These are phyloP conservation scores for Exaiptasia diaphana DNA, from an alignment of 64 coral and sea anemone genomes.

Conservation along the genomic window DNA sequence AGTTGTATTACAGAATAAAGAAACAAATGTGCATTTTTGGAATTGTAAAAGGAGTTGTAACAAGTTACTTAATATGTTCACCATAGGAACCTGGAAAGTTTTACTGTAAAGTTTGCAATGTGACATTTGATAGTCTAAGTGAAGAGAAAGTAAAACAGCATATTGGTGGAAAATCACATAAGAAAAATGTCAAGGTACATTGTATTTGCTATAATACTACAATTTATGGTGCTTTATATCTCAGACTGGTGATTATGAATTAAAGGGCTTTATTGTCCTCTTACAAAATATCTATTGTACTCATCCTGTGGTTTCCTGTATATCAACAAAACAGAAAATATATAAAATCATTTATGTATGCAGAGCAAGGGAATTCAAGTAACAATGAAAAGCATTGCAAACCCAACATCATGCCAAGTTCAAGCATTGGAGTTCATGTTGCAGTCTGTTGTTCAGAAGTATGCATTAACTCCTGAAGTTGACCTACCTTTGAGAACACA, in stretches of 20 bases:
- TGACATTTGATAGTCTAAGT: background rate
- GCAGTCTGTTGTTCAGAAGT: constrained; percentile 31
- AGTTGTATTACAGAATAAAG: background rate
- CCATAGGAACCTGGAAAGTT: constrained; percentile 11
- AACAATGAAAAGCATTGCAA: background rate
- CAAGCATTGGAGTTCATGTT: constrained; percentile 50
- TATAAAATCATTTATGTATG: too few relatives aligned
- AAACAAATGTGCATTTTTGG: background rate
- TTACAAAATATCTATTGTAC: too few relatives aligned
- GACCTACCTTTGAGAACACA: constrained; percentile 42
- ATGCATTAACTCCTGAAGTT: constrained; percentile 53
- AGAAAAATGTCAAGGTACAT: constrained; percentile 32
- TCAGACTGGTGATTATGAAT: too few relatives aligned
- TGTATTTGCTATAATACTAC: too few relatives aligned
- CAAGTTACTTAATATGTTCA: constrained; percentile 15
- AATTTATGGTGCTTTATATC: too few relatives aligned
- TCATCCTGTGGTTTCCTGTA: too few relatives aligned
- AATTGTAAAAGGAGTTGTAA: background rate
- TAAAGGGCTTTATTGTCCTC: too few relatives aligned
- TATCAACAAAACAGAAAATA: too few relatives aligned
- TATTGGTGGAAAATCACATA: constrained; percentile 45
- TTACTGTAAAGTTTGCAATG: constrained; percentile 68
- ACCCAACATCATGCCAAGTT: constrained; percentile 27
- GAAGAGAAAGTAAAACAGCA: constrained; percentile 32
- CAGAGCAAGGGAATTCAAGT: constrained; percentile 1